A percentile compares a stretch with the other conserved stretches of the same genome.
Conservation (phyloP, 2,113 vertebrate species). For the Phrynocephalus versicolor region DNA sequence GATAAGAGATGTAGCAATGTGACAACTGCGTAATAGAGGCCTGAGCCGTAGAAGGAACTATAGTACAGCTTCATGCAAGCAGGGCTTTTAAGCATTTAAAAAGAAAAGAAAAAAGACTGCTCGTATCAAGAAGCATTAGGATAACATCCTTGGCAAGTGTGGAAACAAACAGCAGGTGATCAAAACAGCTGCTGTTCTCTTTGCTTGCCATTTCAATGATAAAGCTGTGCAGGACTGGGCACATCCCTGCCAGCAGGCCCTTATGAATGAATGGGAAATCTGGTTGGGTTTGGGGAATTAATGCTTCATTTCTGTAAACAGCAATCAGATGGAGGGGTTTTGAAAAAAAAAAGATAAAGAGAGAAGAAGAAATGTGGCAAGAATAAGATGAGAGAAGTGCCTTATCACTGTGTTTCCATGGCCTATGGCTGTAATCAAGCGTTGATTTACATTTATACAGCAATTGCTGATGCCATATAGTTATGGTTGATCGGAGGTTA, state of each 20-base stretch:
- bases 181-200: slow-evolving; percentile 17
- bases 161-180: slow-evolving; percentile 23
- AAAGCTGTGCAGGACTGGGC: neutral
- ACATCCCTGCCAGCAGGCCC: neutral
- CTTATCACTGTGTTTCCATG: neutral
- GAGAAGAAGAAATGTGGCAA: neutral
- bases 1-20: slow-evolving; percentile 6
- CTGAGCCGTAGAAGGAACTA: neutral
- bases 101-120: neutral
- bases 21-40: neutral
- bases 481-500: neutral
- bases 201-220: slow-evolving; percentile 10
- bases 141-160: neutral
- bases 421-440: neutral
- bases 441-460: neutral
- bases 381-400: neutral
- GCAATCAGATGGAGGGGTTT: neutral
- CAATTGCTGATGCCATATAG: too few species aligned
- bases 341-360: neutral
- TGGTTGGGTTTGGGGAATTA: neutral
- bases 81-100: neutral
- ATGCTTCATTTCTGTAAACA: neutral
- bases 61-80: neutral
- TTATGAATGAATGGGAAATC: neutral
- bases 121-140: neutral